phyloP scores from a whole-genome alignment of 2,113 vertebrate species.

The Equus quagga region DNA sequence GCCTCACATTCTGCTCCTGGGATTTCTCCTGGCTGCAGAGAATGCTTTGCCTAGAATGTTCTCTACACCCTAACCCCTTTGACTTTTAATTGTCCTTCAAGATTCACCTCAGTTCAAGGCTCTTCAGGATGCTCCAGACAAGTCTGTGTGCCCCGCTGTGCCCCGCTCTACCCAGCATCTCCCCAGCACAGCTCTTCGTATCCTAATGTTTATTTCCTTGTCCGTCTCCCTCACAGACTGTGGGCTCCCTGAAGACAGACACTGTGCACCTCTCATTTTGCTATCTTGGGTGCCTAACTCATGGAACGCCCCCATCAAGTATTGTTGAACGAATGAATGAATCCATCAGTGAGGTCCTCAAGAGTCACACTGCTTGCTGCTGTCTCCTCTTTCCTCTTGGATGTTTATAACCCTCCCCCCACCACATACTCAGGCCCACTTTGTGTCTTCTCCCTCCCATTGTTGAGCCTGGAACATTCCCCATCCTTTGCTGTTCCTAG shows the following conservation, averaged over 20 bases:
- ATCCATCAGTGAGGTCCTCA: neutral
- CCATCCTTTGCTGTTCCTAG: neutral
- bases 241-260: neutral
- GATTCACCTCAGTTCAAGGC: neutral
- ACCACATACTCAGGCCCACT: neutral
- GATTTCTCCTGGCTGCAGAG: neutral
- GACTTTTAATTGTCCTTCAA: neutral
- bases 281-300: neutral
- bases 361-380: neutral
- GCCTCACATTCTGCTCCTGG: neutral
- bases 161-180: too few species aligned
- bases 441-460: neutral
- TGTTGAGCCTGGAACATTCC: neutral
- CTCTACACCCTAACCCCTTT: neutral
- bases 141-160: neutral
- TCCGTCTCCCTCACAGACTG: neutral
- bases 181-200: neutral
- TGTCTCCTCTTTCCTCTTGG: neutral
- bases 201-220: neutral
- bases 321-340: neutral
- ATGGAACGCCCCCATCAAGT: fast-evolving
- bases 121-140: neutral
- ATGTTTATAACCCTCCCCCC: neutral
- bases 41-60: neutral
- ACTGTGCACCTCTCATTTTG: neutral